Evolutionary conservation across 2,113 vertebrate genomes (phyloP).

Genomic region (Microtus pennsylvanicus): DNA sequence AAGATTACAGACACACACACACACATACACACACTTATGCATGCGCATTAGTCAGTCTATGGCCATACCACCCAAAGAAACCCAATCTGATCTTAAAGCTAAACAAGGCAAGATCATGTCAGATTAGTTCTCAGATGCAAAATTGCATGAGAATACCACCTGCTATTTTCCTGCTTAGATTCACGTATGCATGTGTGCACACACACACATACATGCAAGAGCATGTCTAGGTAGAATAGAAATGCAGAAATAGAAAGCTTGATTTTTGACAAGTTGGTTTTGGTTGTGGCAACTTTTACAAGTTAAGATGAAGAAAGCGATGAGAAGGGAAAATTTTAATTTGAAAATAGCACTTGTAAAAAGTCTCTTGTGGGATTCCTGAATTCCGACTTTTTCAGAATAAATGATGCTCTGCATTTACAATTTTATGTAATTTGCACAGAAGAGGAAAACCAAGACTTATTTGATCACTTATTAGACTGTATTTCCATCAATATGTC

Average conservation of each 20-base stretch:
- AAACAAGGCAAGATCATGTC: background rate
- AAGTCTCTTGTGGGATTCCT: background rate
- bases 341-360: constrained; percentile 12
- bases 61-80: background rate
- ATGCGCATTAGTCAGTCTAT: background rate
- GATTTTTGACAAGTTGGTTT: background rate
- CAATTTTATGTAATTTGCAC: background rate
- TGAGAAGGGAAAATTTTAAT: background rate
- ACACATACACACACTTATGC: background rate
- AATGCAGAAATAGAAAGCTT: background rate
- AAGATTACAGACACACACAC: background rate
- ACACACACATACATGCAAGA: background rate
- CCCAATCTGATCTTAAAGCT: background rate
- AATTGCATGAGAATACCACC: background rate
- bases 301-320: background rate
- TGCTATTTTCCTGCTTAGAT: background rate
- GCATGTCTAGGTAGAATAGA: background rate
- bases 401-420: constrained; percentile 17
- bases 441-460: constrained; percentile 16
- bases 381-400: constrained; percentile 3
- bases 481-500: constrained; percentile 17
- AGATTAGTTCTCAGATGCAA: background rate
- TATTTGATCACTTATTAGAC: constrained; percentile 35
- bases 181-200: background rate
- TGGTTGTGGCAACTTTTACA: background rate